These are phyloP conservation scores for Oreochromis mossambicus DNA, from an alignment of 2,797 vertebrate genomes.

Conservation along the genomic window DNA sequence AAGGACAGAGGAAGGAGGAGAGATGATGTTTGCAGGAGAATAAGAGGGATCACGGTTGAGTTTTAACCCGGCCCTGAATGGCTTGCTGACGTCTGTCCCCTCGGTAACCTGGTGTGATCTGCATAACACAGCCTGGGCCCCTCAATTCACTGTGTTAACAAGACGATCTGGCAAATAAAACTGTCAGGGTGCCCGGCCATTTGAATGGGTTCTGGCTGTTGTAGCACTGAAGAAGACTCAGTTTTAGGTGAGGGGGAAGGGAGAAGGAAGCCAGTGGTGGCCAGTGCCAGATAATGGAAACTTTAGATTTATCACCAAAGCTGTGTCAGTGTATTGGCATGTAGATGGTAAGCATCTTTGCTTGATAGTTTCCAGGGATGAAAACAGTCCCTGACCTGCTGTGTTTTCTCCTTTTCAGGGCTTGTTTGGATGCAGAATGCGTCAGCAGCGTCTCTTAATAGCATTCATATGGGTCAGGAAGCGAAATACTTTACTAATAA, in stretches of 20 bases:
- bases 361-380: conserved; percentile 10
- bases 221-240: conserved; percentile 16
- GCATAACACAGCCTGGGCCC: conserved; percentile 76
- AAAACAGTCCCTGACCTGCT: conserved; percentile 4
- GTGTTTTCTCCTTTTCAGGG: neutral
- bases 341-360: conserved; percentile 12
- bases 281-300: conserved; percentile 55
- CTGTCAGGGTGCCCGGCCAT: conserved; percentile 67
- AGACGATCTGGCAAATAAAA: conserved; percentile 79
- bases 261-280: conserved; percentile 60
- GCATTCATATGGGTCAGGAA: neutral
- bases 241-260: conserved; percentile 45
- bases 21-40: conserved; percentile 18
- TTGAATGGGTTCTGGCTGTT: conserved; percentile 72
- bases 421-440: conserved; percentile 9
- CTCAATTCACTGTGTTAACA: conserved; percentile 81
- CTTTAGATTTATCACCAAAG: conserved; percentile 58
- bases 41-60: conserved; percentile 44
- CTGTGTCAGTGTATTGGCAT: conserved; percentile 42
- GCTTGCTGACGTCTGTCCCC: conserved; percentile 72
- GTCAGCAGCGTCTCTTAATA: neutral
- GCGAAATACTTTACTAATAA: neutral
- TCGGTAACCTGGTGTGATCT: conserved; percentile 81
- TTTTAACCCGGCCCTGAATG: conserved; percentile 63
- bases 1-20: neutral